Evolutionary conservation across 1,140 invertebrate genomes (phyloP).

Genomic region (Venturia canescens): DNA sequence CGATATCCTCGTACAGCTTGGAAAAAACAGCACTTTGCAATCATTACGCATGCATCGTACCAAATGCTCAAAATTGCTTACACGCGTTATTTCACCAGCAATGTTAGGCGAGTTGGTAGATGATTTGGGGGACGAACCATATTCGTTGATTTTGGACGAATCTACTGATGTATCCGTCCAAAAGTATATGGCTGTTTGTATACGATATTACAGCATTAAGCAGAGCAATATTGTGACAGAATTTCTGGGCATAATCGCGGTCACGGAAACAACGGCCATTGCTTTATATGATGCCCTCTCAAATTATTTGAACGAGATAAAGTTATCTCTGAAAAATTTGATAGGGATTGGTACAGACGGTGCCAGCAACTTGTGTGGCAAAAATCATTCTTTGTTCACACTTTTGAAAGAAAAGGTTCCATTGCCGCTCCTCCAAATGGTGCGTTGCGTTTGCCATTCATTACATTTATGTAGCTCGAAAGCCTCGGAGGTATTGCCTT

Average conservation of each 20-base stretch:
- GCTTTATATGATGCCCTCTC: conserved; percentile 25
- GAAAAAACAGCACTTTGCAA: conserved; percentile 25
- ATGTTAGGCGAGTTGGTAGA: conserved; percentile 52
- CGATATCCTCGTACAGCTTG: conserved; percentile 30
- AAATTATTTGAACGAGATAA: conserved; percentile 35
- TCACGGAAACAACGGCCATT: conserved; percentile 47
- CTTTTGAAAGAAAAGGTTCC: conserved; percentile 51
- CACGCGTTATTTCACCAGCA: conserved; percentile 52
- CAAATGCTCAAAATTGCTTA: conserved; percentile 63
- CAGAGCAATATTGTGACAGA: conserved; percentile 48
- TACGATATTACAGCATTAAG: conserved; percentile 49
- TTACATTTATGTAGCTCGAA: conserved; percentile 46
- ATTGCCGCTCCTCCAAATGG: conserved; percentile 48
- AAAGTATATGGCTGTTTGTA: conserved; percentile 55
- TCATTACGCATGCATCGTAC: conserved; percentile 58
- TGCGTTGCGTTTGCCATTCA: conserved; percentile 53
- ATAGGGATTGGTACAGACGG: conserved; percentile 56
- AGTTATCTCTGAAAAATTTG: conserved; percentile 46
- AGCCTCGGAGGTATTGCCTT: conserved; percentile 56
- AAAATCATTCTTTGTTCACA: conserved; percentile 52
- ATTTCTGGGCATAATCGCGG: conserved; percentile 52
- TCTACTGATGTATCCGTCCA: conserved; percentile 53
- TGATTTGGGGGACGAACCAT: conserved; percentile 48
- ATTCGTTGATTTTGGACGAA: conserved; percentile 57
- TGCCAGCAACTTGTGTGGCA: conserved; percentile 55